Evolutionary conservation across 2,113 vertebrate species (phyloP), one percentile per base, ranked within the genome.

Genomic region (Turnix velox): DNA sequence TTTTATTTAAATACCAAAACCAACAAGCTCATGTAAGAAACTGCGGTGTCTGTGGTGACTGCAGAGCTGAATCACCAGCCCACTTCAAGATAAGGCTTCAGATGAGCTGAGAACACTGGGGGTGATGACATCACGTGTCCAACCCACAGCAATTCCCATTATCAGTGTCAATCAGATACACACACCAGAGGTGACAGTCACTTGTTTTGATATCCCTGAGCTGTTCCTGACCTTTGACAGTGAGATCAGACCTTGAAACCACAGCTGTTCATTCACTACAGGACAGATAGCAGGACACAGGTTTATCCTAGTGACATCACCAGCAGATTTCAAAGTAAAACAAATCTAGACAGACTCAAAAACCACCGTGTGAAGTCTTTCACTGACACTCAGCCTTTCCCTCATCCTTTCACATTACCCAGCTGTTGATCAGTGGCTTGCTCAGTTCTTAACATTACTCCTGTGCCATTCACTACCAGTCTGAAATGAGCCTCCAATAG

Each of bases 1-100:
- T n/a, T n/a, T n/a, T n/a, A n/a, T n/a, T 62, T 43, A 55, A 73
- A 27, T 25, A 39, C 10, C 31, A 61, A 67, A 14, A 55, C 27
- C 33, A 33, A 19, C 22, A 3, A 35, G n/a, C 11, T 49, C n/a
- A 35, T 19, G 16, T 22, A 33, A 31, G 14, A 45, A 71, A 51
- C 18, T 22, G 18, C 0, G 0, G 43, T 18, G 30, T n/a, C 61
- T 45, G 55, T 19, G 27, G 40, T 1, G 0, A 42, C 30, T 5
- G 12, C 17, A 57, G 46, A 57, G 25, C 9, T 9, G 10, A 42
- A 80, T 27, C 42, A 68, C 22, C 59, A 37, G 18, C n/a, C 5
- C 11, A 35, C 55, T 33, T 45, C 14, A 35, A 28, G 57, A 8
- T 1, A 58, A 46, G 23, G 48, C 37, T 61, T 72, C 13, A 14